phyloP scores from a whole-genome alignment of 2,797 vertebrate genomes.

The Erithacus rubecula region DNA sequence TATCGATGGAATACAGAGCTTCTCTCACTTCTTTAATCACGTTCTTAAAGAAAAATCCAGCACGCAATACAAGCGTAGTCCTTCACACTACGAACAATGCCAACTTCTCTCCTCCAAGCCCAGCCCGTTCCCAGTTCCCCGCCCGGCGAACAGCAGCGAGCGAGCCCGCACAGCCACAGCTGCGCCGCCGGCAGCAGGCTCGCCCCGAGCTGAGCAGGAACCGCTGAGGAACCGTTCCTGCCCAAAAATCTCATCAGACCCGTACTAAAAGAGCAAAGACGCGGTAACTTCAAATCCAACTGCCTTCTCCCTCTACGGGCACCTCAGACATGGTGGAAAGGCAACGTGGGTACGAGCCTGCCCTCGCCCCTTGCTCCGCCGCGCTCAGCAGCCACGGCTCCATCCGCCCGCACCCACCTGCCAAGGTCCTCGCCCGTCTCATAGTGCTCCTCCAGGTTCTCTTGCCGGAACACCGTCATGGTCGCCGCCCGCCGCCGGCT shows the following conservation, averaged over 20 bases:
- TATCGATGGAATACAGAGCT: neutral
- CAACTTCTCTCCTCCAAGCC: neutral
- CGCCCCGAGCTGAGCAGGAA: neutral
- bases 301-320: neutral
- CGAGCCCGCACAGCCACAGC: neutral
- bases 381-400: neutral
- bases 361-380: neutral
- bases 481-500: slow-evolving; percentile 28
- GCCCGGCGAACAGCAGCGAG: neutral
- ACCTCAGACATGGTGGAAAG: too few species aligned
- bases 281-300: neutral
- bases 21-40: neutral
- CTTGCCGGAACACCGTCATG: slow-evolving; percentile 92
- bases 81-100: neutral
- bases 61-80: accelerated
- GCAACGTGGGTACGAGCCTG: neutral
- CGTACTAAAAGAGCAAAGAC: neutral
- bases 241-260: neutral
- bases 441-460: slow-evolving; percentile 91
- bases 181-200: neutral
- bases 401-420: slow-evolving; percentile 75
- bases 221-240: neutral
- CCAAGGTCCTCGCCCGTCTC: slow-evolving; percentile 91
- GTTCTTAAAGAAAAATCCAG: neutral
- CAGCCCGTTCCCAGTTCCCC: accelerated